Base-by-base conservation (phyloP, 2,113 vertebrate genomes). In the Jacana jacana region DNA sequence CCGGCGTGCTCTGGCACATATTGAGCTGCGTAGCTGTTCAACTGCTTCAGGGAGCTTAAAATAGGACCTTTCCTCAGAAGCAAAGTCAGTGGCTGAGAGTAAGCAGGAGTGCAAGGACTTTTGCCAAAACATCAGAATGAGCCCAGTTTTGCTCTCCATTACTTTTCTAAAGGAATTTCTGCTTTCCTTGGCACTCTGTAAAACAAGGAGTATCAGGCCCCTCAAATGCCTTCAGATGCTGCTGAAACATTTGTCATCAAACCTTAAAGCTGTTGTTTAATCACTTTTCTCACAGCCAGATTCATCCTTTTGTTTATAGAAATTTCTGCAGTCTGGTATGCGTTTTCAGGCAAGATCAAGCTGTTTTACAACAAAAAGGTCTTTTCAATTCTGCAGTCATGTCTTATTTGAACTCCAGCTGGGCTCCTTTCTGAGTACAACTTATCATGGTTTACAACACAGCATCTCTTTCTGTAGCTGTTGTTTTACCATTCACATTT, bases 181-280 rank as follows among this genome's bases (percentile, higher is more conserved):
- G 40, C 52, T 84, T 46, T 73, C 65, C 4, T 40, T 72, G 48
- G 46, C 51, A 78, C 60, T 88, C 65, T 35, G 42, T 87, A 73
- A 93, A 97, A 91, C 69, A 83, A 79, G 69, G 64, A 82, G 23
- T 78, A 81, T 27, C 2, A 4, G 48, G 51, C 65, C 65, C 40
- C 48, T 86, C 54, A 52, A 42, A 42, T 42, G 42, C 42, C 82
- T 94, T 93, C 57, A 75, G 76, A 93, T 93, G 78, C 86, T 25
- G 7, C 82, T 77, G 40, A 93, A 84, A 87, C 64, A 75, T 91
- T 97, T 96, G 91, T 95, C 55, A 52, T 60, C 0, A 1, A 94
- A 91, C 71, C 70, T 92, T 97, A 78, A 93, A 90, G 55, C 81
- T 97, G 92, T 97, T 96, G 96, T 98, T 97, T 97, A 97, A 98